Evolutionary conservation across 2,797 vertebrate species (phyloP).

Genomic region (Sebastes vulpes): DNA sequence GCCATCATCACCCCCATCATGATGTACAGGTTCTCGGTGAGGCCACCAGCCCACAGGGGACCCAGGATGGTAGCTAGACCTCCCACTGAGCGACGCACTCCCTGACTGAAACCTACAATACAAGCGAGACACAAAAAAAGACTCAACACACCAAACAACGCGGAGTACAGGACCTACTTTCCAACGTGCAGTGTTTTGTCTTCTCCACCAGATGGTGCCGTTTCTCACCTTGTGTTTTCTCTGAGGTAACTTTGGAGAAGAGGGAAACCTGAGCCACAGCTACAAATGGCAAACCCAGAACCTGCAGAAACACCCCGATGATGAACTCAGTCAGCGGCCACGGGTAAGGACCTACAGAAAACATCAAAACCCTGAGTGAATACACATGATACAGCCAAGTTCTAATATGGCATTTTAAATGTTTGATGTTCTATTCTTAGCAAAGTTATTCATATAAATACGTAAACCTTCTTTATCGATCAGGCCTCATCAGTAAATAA

Average conservation of each 20-base stretch:
- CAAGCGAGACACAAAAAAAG: background rate
- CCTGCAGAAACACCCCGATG: constrained; percentile 89
- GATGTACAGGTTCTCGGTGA: constrained; percentile 86
- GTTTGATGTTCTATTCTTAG: background rate
- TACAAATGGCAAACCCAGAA: constrained; percentile 89
- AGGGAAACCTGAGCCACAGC: constrained; percentile 90
- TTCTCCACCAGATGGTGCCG: constrained; percentile 17
- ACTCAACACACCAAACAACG: background rate
- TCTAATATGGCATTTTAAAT: background rate
- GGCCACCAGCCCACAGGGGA: constrained; percentile 89
- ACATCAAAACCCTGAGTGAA: background rate
- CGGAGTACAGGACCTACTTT: background rate
- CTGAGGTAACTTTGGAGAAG: constrained; percentile 89
- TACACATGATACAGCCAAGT: background rate
- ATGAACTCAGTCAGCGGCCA: constrained; percentile 88
- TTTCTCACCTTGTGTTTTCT: constrained; percentile 88
- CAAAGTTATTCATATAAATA: background rate
- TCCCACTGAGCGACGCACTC: constrained; percentile 88
- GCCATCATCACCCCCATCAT: constrained; percentile 90
- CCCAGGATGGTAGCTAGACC: constrained; percentile 90
- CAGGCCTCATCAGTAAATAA: background rate
- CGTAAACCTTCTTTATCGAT: background rate
- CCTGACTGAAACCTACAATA: constrained; percentile 87
- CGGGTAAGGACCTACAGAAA: constrained; percentile 76
- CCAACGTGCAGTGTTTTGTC: background rate